Evolutionary conservation across 2,797 vertebrate species (phyloP).

Genomic region (Lepilemur ruficaudatus): DNA sequence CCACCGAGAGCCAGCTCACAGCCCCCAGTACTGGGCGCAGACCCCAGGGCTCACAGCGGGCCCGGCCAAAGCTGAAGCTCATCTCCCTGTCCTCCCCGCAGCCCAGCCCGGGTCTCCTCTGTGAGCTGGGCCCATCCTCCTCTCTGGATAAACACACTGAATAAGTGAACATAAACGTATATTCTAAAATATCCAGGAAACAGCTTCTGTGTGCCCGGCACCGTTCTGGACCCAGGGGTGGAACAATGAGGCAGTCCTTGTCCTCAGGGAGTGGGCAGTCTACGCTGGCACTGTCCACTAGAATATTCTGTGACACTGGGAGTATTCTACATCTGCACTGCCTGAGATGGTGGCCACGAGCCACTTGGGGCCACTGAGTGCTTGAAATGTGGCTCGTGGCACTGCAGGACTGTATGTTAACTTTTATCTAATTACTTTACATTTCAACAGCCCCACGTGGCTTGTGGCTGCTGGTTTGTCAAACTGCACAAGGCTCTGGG

Average conservation of each 20-base stretch:
- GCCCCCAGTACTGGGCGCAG: not conserved
- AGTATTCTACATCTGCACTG: accelerated
- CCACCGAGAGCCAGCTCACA: not conserved
- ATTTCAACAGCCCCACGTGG: not conserved
- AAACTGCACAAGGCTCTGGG: accelerated
- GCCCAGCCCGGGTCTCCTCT: not conserved
- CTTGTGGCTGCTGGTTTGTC: accelerated
- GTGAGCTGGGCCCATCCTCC: not conserved
- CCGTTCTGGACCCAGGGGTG: not conserved
- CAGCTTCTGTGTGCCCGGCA: not conserved
- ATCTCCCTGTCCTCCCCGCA: not conserved
- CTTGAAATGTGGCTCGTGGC: accelerated
- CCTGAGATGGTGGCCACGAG: accelerated
- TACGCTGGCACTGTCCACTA: not conserved
- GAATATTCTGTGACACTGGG: accelerated
- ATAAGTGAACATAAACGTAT: not conserved
- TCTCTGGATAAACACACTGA: not conserved
- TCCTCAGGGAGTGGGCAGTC: accelerated
- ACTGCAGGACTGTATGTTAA: not conserved
- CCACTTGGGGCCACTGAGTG: accelerated
- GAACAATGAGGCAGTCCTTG: not conserved
- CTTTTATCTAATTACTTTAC: not conserved
- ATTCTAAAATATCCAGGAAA: not conserved
- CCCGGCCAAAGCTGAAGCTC: not conserved
- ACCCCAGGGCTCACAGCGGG: not conserved